Conservation (phyloP, 2,888 invertebrate genomes). For the Odontocerum albicorne region DNA sequence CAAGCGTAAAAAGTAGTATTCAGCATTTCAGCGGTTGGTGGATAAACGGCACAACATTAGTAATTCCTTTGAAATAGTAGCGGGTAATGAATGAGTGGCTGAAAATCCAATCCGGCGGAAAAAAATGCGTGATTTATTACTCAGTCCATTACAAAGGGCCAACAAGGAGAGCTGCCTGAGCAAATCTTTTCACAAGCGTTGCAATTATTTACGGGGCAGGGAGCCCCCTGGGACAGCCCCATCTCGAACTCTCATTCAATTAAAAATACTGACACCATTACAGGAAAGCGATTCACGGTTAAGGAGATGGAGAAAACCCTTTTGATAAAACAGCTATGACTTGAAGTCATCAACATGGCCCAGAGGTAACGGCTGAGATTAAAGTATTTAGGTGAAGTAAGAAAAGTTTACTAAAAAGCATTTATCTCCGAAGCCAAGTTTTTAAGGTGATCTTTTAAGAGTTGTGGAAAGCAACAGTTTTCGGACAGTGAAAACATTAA, state of each 20-base stretch:
- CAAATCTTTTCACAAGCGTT: conserved; percentile 24
- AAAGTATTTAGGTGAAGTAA: too few relatives aligned
- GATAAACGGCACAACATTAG: background rate
- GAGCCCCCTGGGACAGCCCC: background rate
- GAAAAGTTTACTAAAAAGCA: too few relatives aligned
- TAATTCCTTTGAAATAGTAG: conserved; percentile 4
- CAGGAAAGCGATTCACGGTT: too few relatives aligned
- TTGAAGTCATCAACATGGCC: too few relatives aligned
- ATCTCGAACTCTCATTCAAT: conserved; percentile 15
- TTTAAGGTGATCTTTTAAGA: too few relatives aligned
- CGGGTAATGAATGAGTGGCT: conserved; percentile 13
- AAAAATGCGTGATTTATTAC: conserved; percentile 25
- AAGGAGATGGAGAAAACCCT: too few relatives aligned
- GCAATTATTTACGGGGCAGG: conserved; percentile 21
- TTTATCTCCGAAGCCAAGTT: too few relatives aligned
- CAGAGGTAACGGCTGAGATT: too few relatives aligned
- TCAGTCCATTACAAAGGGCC: conserved; percentile 4
- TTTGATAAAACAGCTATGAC: too few relatives aligned
- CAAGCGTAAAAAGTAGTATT: conserved; percentile 1
- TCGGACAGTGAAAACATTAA: too few relatives aligned
- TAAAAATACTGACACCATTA: conserved; percentile 6
- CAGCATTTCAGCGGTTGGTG: background rate
- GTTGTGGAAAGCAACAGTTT: too few relatives aligned
- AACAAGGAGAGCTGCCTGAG: conserved; percentile 11
- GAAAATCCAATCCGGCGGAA: conserved; percentile 10